These are phyloP conservation scores for Xyrichtys novacula DNA, from an alignment of 2,797 vertebrate species.

Conservation along the genomic window DNA sequence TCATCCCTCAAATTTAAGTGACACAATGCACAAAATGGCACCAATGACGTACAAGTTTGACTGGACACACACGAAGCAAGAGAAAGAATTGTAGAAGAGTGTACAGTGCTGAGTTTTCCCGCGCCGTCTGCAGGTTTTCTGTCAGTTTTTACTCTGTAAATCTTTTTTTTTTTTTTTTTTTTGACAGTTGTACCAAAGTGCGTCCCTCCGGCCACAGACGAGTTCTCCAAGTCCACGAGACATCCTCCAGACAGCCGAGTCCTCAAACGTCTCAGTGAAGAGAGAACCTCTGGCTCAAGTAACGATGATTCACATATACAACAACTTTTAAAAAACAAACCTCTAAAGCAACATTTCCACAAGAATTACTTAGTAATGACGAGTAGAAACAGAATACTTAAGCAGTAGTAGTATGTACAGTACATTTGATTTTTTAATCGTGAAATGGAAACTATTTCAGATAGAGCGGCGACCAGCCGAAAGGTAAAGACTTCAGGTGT, in stretches of 20 bases:
- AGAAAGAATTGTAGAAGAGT: slow-evolving; percentile 61
- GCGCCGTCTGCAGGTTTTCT: slow-evolving; percentile 26
- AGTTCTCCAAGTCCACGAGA: slow-evolving; percentile 3
- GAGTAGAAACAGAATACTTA: slow-evolving; percentile 66
- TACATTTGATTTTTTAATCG: slow-evolving; percentile 56
- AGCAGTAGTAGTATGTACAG: slow-evolving; percentile 77
- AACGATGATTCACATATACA: slow-evolving; percentile 66
- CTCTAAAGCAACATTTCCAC: slow-evolving; percentile 64
- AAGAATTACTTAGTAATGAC: slow-evolving; percentile 63
- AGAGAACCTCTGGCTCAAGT: slow-evolving; percentile 51
- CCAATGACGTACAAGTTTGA: slow-evolving; percentile 76
- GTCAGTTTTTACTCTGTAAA: slow-evolving; percentile 12
- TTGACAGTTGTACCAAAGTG: slow-evolving; percentile 50
- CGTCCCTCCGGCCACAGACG: slow-evolving; percentile 27
- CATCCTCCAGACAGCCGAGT: neutral
- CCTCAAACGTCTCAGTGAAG: neutral
- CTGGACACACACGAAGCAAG: slow-evolving; percentile 75
- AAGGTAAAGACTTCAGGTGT: slow-evolving; percentile 31
- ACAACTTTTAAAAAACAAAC: slow-evolving; percentile 57
- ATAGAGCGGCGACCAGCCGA: slow-evolving; percentile 9
- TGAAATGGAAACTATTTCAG: slow-evolving; percentile 38
- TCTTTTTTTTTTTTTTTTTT: too few species aligned
- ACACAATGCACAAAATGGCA: slow-evolving; percentile 85
- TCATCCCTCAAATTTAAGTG: slow-evolving; percentile 74
- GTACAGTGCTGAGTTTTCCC: slow-evolving; percentile 48